Percentiles rank a stretch among this genome's conserved stretches.
Conservation (phyloP, 2,113 vertebrate species). For the Vulpes ferrilata region DNA sequence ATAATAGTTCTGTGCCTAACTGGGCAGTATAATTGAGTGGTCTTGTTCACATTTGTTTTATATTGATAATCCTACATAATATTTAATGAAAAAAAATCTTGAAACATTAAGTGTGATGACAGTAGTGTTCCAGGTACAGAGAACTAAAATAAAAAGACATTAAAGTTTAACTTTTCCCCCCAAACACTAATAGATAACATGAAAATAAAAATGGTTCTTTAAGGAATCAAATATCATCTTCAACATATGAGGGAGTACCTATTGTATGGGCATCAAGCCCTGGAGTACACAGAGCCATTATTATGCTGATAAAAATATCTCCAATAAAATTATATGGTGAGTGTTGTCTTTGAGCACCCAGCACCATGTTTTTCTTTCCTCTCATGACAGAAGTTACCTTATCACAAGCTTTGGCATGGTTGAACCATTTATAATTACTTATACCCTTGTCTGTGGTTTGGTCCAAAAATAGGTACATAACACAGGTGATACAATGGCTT, state of each 20-base stretch:
- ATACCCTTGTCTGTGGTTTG: neutral
- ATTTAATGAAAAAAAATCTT: constrained; percentile 16
- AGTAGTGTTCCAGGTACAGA: neutral
- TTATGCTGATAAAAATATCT: neutral
- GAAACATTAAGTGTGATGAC: neutral
- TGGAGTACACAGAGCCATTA: neutral
- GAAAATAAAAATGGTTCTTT: neutral
- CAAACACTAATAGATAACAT: constrained; percentile 5
- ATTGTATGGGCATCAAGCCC: neutral
- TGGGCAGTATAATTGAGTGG: neutral
- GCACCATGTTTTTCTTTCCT: neutral
- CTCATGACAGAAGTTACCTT: neutral
- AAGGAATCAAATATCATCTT: neutral
- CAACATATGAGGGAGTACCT: neutral
- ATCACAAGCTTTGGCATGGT: neutral
- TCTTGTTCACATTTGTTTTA: neutral
- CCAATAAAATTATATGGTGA: neutral
- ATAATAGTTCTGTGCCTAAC: neutral
- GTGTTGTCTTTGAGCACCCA: neutral
- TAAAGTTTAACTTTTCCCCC: neutral
- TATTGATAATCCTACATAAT: neutral
- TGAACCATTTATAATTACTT: neutral
- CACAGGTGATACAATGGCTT: neutral
- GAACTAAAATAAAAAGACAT: neutral
- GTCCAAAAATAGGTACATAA: neutral